Conservation (phyloP, 2,113 vertebrate genomes). For the Oreochromis niloticus region DNA sequence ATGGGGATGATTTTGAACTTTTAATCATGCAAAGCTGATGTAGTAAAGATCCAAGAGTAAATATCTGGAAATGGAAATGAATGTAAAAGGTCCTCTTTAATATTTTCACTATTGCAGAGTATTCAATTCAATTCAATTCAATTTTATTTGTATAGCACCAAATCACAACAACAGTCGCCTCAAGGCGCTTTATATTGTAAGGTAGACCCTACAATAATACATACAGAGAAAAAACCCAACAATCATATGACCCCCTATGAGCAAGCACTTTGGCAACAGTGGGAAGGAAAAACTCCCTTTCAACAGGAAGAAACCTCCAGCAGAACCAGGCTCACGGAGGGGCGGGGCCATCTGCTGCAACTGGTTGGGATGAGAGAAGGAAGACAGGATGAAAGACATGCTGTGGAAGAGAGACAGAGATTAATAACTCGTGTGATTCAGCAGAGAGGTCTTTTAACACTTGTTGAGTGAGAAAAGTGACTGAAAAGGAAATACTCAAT, state of each 20-base stretch:
- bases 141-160: neutral
- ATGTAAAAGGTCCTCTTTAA: neutral
- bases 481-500: neutral
- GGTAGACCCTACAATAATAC: neutral
- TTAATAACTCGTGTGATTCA: neutral
- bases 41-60: neutral
- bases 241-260: neutral
- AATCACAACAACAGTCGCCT: neutral
- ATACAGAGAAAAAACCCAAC: neutral
- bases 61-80: neutral
- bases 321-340: neutral
- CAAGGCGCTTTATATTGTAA: neutral
- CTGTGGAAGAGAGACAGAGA: accelerated
- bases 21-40: neutral
- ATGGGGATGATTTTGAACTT: neutral
- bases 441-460: neutral
- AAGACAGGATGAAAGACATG: neutral
- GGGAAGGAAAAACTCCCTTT: neutral
- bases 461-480: neutral
- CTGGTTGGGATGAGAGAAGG: neutral
- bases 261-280: neutral
- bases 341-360: neutral
- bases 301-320: neutral
- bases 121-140: neutral
- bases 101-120: neutral